Base-by-base conservation (phyloP, 64 coral and sea anemone species). In the Cladopsammia gracilis region DNA sequence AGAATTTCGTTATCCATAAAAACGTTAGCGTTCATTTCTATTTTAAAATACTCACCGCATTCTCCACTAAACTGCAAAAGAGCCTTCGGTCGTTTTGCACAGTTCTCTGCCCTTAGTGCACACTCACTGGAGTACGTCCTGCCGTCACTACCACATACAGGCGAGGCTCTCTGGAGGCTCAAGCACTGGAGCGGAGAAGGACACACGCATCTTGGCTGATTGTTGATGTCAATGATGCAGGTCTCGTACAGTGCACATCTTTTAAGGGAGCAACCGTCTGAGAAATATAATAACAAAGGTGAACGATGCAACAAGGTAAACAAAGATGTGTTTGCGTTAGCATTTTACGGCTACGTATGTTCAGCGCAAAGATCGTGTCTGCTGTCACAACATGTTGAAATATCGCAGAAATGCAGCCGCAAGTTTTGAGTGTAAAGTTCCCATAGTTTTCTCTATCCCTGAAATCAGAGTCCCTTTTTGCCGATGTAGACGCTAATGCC, bases 41-140 rank as follows among this genome's bases (percentile, higher is more conserved):
- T 18, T 58, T 25, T 58, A 43, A 61, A 60, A 19, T 60, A 77
- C 89, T 87, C 58, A 95, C 94, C 89, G 25, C 94, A 95, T 58
- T 91, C 58, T 76, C 94, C 92, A 14, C 70, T 82, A 67, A 94
- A 83, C 70, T 71, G 89, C 0, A 92, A 34, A 20, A 18, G 70
- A 75, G 96, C 87, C 12, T 78, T 67, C 45, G 16, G 49, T 62
- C 70, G 80, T 22, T 90, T 96, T 25, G 84, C 75, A 70, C 98
- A 99, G 9, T 95, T 92, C 53, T 88, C 70, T 75, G 73, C 90
- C 48, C 87, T 88, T 48, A 99, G 60, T 25, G 77, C 69, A 68
- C 98, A 99, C 43, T 88, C 87, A 64, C 64, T 96, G 34, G 75
- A 50, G 78, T 99, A 99, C 0, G 94, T 99, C 15, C 76, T 96